Evolutionary conservation across 2,797 vertebrate species (phyloP), one percentile per base, ranked within the genome.

Genomic region (Trachurus trachurus): DNA sequence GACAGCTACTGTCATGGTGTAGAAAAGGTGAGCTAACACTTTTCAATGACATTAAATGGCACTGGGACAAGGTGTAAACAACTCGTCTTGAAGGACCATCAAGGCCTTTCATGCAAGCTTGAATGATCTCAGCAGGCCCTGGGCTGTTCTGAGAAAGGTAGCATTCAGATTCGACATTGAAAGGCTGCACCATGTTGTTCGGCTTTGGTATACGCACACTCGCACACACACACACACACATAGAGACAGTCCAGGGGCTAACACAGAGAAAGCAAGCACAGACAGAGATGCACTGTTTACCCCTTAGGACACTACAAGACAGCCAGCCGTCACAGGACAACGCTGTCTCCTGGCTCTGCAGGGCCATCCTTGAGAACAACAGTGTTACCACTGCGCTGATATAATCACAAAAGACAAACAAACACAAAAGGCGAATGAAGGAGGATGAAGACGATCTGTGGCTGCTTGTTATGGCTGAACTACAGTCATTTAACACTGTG

Each of bases 271-370:
- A 82, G 78, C 74, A 49, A 49, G 69, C 37, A 4, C 16, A 82
- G 73, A 87, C 77, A 85, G 76, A 74, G 78, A 87, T 44, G 70
- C 49, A 57, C 56, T 90, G 86, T 90, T 89, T 88, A 89, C 61
- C 73, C 90, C 86, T 57, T 22, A 42, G 84, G 89, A 78, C 63
- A 42, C 69, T 49, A 53, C 72, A 66, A 78, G 83, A 85, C 74
- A 71, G 82, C 61, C 81, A 50, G 82, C 54, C 71, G 17, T 88
- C 88, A 85, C 67, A 83, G 78, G 85, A 86, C 81, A 74, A 62
- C 76, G 17, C 57, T 34, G 76, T 75, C 70, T 88, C 75, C 77
- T 61, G 82, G 58, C 71, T 66, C 78, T 81, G 62, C 66, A 21
- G 74, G 82, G 59, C 47, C 21, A 68, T 75, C 66, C 64, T 83